Evolutionary conservation across 2,797 vertebrate species (phyloP).

Genomic region (Enoplosus armatus): DNA sequence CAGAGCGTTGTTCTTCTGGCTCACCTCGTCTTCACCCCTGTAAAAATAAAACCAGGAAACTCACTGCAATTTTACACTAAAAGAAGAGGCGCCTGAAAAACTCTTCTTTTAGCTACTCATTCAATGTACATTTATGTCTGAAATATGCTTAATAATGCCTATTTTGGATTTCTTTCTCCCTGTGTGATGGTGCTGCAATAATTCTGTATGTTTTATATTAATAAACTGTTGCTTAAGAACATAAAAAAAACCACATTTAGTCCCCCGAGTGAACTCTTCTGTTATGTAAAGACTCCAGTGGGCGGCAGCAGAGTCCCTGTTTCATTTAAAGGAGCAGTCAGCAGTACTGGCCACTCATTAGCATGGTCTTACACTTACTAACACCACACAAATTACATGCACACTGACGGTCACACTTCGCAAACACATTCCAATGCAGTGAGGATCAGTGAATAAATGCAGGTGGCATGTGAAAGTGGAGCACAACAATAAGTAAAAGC

Average conservation of each 20-base stretch:
- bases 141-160: not conserved
- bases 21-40: constrained; percentile 94
- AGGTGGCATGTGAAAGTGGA: not conserved
- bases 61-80: not conserved
- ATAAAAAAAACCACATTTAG: not conserved
- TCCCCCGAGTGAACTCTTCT: no score
- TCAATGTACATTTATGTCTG: not conserved
- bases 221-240: not conserved
- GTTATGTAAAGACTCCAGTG: constrained; percentile 31
- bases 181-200: not conserved
- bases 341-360: not conserved
- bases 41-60: not conserved
- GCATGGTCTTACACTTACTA: constrained; percentile 5
- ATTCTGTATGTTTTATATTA: not conserved
- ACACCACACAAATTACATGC: constrained; percentile 15
- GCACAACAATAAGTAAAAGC: constrained; percentile 13
- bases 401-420: not conserved
- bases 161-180: not conserved
- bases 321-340: not conserved
- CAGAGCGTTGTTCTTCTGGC: constrained; percentile 95
- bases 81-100: not conserved
- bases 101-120: not conserved
- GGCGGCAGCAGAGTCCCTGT: constrained; percentile 61
- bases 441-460: constrained; percentile 34
- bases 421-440: constrained; percentile 53